These are phyloP conservation scores for Oreochromis tanganicae DNA, from an alignment of 2,113 vertebrate genomes.

Conservation along the genomic window DNA sequence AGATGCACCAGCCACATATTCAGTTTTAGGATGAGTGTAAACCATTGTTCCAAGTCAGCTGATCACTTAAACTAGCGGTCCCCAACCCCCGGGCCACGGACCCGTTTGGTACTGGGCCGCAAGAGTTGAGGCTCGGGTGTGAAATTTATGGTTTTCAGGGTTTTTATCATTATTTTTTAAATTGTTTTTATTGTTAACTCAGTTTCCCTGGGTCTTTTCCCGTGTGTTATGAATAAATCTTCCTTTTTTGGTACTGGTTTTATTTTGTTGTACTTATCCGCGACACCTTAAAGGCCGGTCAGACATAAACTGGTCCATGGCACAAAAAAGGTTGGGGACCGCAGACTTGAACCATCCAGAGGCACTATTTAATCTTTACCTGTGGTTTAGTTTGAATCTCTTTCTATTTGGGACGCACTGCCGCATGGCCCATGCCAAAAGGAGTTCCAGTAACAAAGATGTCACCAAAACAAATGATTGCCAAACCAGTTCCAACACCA, in stretches of 20 bases:
- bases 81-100: not conserved
- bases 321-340: not conserved
- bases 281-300: not conserved
- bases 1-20: not conserved
- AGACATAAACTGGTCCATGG: not conserved
- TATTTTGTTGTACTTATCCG: not conserved
- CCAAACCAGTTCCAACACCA: not conserved
- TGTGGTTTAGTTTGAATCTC: not conserved
- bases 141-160: not conserved
- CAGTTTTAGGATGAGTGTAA: not conserved
- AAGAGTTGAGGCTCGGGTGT: not conserved
- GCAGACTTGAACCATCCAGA: not conserved
- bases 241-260: not conserved
- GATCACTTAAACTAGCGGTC: not conserved
- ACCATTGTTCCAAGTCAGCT: not conserved
- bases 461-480: not conserved
- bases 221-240: not conserved
- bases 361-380: not conserved
- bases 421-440: not conserved
- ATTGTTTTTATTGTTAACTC: not conserved
- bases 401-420: not conserved
- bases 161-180: not conserved
- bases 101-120: not conserved
- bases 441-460: not conserved
- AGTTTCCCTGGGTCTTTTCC: not conserved